Evolutionary conservation across 2,113 vertebrate genomes (phyloP).

Genomic region (Stigmatopora nigra): DNA sequence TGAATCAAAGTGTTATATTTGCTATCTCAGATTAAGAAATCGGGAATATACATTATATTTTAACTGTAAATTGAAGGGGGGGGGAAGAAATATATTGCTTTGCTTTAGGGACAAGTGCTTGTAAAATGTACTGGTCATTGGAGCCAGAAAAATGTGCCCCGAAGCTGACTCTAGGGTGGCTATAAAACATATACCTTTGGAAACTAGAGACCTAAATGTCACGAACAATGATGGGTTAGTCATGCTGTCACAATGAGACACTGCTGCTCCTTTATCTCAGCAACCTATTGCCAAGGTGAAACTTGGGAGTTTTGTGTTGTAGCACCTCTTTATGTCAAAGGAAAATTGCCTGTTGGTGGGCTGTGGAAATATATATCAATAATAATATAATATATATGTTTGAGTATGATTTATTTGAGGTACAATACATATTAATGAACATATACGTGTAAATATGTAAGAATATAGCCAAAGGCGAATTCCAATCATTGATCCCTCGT

Average conservation of each 20-base stretch:
- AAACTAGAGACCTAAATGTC: constrained; percentile 57
- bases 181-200: constrained; percentile 50
- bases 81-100: constrained; percentile 20
- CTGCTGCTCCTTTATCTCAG: constrained; percentile 31
- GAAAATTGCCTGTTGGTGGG: background rate
- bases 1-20: constrained; percentile 10
- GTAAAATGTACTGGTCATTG: constrained; percentile 35
- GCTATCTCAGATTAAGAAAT: constrained; percentile 14
- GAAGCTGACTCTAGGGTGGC: constrained; percentile 49
- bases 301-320: constrained; percentile 10
- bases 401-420: too few relatives aligned
- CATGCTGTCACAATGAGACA: constrained; percentile 35
- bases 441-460: too few relatives aligned
- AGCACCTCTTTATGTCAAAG: constrained; percentile 9
- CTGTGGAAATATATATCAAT: too few relatives aligned
- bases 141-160: constrained; percentile 54
- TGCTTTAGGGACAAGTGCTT: constrained; percentile 32
- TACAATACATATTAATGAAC: too few relatives aligned
- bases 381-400: too few relatives aligned
- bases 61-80: constrained; percentile 3
- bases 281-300: constrained; percentile 33
- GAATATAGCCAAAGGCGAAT: too few relatives aligned
- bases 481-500: too few relatives aligned
- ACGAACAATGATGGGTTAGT: constrained; percentile 48
- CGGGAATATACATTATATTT: constrained; percentile 12